These are phyloP conservation scores for Biston stratarius DNA, from an alignment of 2,888 invertebrate genomes.

Conservation along the genomic window DNA sequence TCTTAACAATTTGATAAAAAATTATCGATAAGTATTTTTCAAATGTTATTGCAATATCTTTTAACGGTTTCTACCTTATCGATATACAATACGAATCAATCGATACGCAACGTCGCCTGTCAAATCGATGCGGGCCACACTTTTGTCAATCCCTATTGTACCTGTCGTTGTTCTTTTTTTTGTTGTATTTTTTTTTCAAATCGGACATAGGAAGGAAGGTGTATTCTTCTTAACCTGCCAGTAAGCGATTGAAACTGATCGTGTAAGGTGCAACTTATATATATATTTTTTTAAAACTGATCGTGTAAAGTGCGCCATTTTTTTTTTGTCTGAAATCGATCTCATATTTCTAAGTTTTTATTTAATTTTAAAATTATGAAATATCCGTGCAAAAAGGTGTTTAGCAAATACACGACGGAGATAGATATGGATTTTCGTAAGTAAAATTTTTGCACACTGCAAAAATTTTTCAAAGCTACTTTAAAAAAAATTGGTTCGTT, in stretches of 20 bases:
- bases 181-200: conserved; percentile 74
- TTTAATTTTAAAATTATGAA: conserved; percentile 64
- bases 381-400: conserved; percentile 71
- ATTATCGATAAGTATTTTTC: no score
- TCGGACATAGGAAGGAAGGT: conserved; percentile 75
- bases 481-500: no score
- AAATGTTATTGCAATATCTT: not conserved
- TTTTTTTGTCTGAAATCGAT: no score
- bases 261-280: conserved; percentile 74
- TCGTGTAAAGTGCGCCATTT: not conserved
- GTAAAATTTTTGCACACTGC: no score
- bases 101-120: conserved; percentile 49
- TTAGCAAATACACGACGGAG: conserved; percentile 58
- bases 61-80: conserved; percentile 48
- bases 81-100: conserved; percentile 52
- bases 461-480: no score
- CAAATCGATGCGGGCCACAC: conserved; percentile 51
- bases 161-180: conserved; percentile 50
- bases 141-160: conserved; percentile 42
- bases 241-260: conserved; percentile 75
- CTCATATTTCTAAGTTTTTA: not conserved
- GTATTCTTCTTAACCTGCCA: conserved; percentile 64
- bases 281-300: conserved; percentile 36
- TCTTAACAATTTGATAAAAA: no score
- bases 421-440: conserved; percentile 69